phyloP scores from a whole-genome alignment of 2,113 vertebrate species.

The Eira barbara region DNA sequence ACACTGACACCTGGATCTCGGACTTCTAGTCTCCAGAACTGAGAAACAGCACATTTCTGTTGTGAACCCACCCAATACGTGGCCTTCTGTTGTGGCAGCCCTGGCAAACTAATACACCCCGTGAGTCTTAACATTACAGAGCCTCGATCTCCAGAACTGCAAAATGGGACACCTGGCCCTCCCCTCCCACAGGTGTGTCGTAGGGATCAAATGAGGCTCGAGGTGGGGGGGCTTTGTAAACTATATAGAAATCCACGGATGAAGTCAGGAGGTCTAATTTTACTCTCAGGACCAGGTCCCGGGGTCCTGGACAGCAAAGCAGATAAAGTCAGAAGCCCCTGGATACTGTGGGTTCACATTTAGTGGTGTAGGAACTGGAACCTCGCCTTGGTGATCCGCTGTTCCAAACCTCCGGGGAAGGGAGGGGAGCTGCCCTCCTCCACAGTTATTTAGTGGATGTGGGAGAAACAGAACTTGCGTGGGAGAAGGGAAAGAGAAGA shows the following conservation, averaged over 20 bases:
- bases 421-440: not conserved
- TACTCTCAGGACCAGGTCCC: not conserved
- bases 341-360: not conserved
- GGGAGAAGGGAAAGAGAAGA: slow-evolving; percentile 18
- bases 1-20: not conserved
- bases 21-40: not conserved
- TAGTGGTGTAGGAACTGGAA: not conserved
- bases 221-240: not conserved
- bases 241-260: not conserved
- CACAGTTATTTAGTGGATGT: not conserved
- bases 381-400: not conserved
- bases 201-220: not conserved
- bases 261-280: not conserved
- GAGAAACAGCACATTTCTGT: not conserved
- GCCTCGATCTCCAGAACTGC: not conserved
- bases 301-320: not conserved
- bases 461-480: slow-evolving; percentile 34
- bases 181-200: not conserved
- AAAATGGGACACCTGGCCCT: not conserved
- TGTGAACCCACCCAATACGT: not conserved
- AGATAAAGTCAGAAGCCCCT: not conserved
- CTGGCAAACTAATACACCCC: not conserved
- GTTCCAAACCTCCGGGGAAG: not conserved
- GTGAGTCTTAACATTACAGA: not conserved
- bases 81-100: not conserved